Evolutionary conservation across 2,888 invertebrate species (phyloP), one percentile per base, ranked within the genome.

Genomic region (Macrosiphum euphorbiae): DNA sequence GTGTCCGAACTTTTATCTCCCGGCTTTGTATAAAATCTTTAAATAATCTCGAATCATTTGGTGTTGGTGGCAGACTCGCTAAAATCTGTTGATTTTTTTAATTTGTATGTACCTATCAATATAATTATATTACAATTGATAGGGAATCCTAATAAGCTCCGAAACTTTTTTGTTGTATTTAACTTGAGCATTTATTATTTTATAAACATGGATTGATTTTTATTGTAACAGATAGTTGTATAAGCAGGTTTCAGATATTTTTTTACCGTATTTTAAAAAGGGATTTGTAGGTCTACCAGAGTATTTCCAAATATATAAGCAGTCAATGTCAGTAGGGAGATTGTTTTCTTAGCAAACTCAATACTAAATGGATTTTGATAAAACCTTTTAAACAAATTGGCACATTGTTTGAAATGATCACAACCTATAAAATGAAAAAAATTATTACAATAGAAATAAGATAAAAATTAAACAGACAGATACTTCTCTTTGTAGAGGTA

Each of bases 341-440:
- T 85, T 86, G 7, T 58, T 86, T 58, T 47, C 26, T 86, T 10
- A 8, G 7, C 1, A 47, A 44, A 47, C 47, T 86, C 58, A 47
- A 35, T n/a, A 86, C n/a, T 91, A 91, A 91, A 91, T 52, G 52
- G 24, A 91, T 84, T 91, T 91, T 28, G 28, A 26, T 84, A 52
- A 84, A 55, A 55, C 52, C 35, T 55, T 55, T 41, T n/a, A 88
- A 88, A 88, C 44, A 84, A 91, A 91, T 52, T 55, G 8, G 4
- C 20, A 55, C 28, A 84, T 84, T 41, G 20, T 41, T 50, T 28
- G 52, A 52, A 55, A 52, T 26, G 3, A 88, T 52, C 52, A 88
- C 88, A 52, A 55, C 26, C 35, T 11, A 41, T 26, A 88, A 87
- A 50, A 87, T 35, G n/a, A 50, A 20, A 35, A 78, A 8, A 78